Conservation (phyloP, 2,113 vertebrate species). For the Jaculus jaculus region DNA sequence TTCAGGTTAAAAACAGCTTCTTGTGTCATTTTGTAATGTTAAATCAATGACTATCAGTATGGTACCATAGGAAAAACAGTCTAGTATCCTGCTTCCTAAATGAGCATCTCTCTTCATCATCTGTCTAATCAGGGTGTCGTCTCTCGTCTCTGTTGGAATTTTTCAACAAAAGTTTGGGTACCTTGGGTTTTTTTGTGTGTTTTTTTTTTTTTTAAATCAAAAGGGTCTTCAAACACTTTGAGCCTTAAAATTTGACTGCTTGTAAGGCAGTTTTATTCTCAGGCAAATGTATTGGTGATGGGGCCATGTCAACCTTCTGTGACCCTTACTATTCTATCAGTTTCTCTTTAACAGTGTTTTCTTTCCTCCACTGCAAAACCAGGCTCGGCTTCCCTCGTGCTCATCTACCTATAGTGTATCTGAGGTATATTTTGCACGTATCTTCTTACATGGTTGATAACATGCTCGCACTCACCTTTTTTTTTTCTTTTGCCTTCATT, state of each 20-base stretch:
- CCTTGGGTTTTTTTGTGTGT: constrained; percentile 42
- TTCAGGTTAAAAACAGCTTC: not conserved
- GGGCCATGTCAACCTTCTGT: constrained; percentile 85
- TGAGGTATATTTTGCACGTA: constrained; percentile 98
- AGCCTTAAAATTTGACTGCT: constrained; percentile 75
- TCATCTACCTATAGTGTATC: constrained; percentile 99
- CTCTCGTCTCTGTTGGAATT: constrained; percentile 51
- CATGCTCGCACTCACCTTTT: constrained; percentile 85
- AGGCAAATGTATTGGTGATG: constrained; percentile 84
- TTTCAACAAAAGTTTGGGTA: constrained; percentile 8
- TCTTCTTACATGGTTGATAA: constrained; percentile 86
- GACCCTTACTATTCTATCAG: constrained; percentile 84
- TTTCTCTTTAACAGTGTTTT: constrained; percentile 91
- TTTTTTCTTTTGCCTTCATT: constrained; percentile 77
- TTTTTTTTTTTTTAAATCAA: constrained; percentile 18
- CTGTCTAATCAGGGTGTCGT: constrained; percentile 34
- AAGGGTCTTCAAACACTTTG: constrained; percentile 78
- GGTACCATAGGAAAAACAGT: constrained; percentile 30
- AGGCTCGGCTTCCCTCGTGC: constrained; percentile 99
- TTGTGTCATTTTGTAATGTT: not conserved
- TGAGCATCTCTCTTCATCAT: constrained; percentile 40
- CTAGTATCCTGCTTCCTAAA: constrained; percentile 35
- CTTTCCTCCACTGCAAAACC: constrained; percentile 93
- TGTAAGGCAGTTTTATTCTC: constrained; percentile 78
- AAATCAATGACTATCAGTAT: constrained; percentile 1